Evolutionary conservation across 2,888 invertebrate genomes (phyloP), one percentile per base, ranked within the genome.

Genomic region (Coelinius sp.): DNA sequence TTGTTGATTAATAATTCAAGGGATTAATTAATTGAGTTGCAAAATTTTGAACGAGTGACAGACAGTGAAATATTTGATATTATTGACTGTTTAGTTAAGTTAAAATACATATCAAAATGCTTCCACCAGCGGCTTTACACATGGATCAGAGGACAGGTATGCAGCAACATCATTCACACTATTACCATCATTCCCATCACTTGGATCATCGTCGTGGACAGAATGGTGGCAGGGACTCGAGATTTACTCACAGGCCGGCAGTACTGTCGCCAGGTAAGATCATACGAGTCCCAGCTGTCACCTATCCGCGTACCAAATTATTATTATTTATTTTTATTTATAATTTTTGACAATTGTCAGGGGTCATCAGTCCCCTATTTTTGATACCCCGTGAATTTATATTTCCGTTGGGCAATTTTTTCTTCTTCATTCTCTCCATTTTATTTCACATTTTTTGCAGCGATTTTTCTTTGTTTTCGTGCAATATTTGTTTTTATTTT

Each of bases 91-190:
- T 41, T 41, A 31, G 41, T 41, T 14, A 49, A 49, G 46, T 49
- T 14, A 8, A 17, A 49, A 22, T 35, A n/a, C n/a, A n/a, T n/a
- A 25, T 17, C 38, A 74, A 66, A 62, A 81, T 83, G 82, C 75
- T 83, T 73, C 81, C 82, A 49, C 81, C 83, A 52, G 77, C 77
- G 35, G 78, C 80, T 14, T 78, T 84, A 77, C 81, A 81, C 77
- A 75, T 82, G 69, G 83, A 83, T 68, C 80, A 80, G 64, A 83
- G 80, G 69, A 68, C 80, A 77, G 81, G 78, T 79, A 81, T 77
- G 76, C 76, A 79, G 66, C 79, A 80, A 52, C 78, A 79, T 67
- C 77, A 78, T 76, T 72, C 70, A 56, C 78, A 79, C 63, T 77
- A 78, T 76, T 74, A 73, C 70, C 78, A 72, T 77, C 79, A 79